phyloP scores from a whole-genome alignment of 1,140 invertebrate species.

The Palaemon carinicauda region DNA sequence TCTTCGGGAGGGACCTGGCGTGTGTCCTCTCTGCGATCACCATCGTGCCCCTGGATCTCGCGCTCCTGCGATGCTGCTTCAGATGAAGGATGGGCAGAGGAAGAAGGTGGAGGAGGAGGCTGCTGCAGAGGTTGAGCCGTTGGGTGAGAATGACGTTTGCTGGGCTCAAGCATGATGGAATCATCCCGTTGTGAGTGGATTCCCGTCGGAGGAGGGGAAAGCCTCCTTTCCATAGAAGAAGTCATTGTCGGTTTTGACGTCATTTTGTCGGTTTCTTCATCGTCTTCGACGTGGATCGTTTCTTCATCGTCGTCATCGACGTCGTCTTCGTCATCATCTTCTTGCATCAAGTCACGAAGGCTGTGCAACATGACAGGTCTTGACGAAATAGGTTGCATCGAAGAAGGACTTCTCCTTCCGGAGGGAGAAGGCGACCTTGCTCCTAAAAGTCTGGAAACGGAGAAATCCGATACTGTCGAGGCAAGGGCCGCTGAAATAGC shows the following conservation, averaged over 20 bases:
- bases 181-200: background rate
- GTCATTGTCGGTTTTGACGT: background rate
- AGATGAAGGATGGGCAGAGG: too few species aligned
- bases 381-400: background rate
- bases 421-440: background rate
- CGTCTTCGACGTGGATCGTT: constrained; percentile 17
- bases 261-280: background rate
- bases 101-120: too few species aligned
- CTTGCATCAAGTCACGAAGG: background rate
- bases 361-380: background rate
- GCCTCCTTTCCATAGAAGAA: too few species aligned
- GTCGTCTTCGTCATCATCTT: constrained; percentile 10
- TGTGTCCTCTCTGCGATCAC: background rate
- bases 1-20: constrained; percentile 23
- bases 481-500: background rate
- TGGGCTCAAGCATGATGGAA: background rate
- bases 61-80: background rate
- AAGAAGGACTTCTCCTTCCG: background rate
- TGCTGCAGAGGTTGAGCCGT: too few species aligned
- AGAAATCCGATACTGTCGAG: constrained; percentile 41
- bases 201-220: too few species aligned
- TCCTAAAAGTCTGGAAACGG: constrained; percentile 28
- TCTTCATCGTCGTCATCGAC: constrained; percentile 28
- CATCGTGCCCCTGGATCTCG: background rate
- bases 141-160: too few species aligned